These are phyloP conservation scores for Drosophila ercepeae DNA, from an alignment of 1,140 invertebrate species.

Conservation along the genomic window DNA sequence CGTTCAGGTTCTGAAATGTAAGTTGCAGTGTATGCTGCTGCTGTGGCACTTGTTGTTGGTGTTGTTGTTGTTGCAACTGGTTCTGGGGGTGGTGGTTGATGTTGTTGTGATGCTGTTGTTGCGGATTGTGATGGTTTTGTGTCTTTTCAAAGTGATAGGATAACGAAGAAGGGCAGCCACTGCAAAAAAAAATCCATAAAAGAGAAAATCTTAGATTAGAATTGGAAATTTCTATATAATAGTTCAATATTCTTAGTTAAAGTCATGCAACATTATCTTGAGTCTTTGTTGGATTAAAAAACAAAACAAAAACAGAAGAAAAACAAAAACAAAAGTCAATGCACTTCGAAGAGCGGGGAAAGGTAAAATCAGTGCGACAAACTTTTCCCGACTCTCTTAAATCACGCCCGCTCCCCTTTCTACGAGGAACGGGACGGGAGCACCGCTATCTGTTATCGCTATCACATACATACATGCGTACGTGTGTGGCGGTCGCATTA, in stretches of 20 bases:
- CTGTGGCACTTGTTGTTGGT: slow-evolving; percentile 44
- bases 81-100: slow-evolving; percentile 34
- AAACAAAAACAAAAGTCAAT: slow-evolving; percentile 61
- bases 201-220: background rate
- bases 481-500: slow-evolving; percentile 56
- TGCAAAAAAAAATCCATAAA: slow-evolving; percentile 21
- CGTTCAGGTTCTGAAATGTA: slow-evolving; percentile 88
- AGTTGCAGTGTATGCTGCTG: slow-evolving; percentile 87
- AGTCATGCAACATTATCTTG: too few species aligned
- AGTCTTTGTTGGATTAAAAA: background rate
- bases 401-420: background rate
- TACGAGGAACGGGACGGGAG: background rate
- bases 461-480: slow-evolving; percentile 57
- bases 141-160: slow-evolving; percentile 83
- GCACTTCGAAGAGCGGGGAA: slow-evolving; percentile 23
- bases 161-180: slow-evolving; percentile 41
- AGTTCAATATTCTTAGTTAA: background rate
- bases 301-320: slow-evolving; percentile 30
- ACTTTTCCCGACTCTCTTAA: slow-evolving; percentile 13
- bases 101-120: slow-evolving; percentile 41
- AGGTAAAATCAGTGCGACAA: slow-evolving; percentile 58
- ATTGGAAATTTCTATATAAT: too few species aligned
- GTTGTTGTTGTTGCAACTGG: slow-evolving; percentile 30
- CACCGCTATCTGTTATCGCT: slow-evolving; percentile 73
- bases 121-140: slow-evolving; percentile 1